phyloP scores from a whole-genome alignment of 2,888 invertebrate genomes.

The Cepaea hortensis region DNA sequence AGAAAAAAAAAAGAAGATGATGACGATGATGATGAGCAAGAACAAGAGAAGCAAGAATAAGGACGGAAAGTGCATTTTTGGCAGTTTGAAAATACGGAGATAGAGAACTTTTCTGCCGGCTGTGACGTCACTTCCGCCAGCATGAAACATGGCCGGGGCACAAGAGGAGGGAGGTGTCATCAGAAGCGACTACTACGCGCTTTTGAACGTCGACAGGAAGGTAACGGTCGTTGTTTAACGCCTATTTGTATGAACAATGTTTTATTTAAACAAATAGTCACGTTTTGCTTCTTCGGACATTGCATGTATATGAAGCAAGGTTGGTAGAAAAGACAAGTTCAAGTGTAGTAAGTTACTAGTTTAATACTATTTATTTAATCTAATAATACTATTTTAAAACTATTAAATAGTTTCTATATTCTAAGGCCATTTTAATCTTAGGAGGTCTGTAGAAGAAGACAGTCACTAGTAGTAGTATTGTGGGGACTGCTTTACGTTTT shows the following conservation, averaged over 20 bases:
- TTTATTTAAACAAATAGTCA: neutral
- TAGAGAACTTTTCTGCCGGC: no score
- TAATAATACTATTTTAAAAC: neutral
- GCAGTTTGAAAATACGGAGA: neutral
- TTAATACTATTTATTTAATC: neutral
- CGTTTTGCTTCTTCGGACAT: neutral
- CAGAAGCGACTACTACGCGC: slow-evolving; percentile 65
- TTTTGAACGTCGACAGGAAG: slow-evolving; percentile 60
- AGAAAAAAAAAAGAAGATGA: no score
- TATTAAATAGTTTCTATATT: no score
- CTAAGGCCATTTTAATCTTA: no score
- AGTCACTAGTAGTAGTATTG: no score
- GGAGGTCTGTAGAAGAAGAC: no score
- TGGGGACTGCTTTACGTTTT: no score
- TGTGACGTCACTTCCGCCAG: slow-evolving; percentile 51
- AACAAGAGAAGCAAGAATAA: no score
- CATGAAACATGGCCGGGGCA: slow-evolving; percentile 63
- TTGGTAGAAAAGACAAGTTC: neutral
- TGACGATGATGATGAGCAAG: no score
- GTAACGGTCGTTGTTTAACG: neutral
- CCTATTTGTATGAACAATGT: neutral
- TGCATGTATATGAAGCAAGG: neutral
- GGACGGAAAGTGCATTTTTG: neutral
- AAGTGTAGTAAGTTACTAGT: no score
- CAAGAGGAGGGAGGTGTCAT: slow-evolving; percentile 61